Conservation (phyloP, 2,888 invertebrate genomes). For the Spilosoma lubricipeda region DNA sequence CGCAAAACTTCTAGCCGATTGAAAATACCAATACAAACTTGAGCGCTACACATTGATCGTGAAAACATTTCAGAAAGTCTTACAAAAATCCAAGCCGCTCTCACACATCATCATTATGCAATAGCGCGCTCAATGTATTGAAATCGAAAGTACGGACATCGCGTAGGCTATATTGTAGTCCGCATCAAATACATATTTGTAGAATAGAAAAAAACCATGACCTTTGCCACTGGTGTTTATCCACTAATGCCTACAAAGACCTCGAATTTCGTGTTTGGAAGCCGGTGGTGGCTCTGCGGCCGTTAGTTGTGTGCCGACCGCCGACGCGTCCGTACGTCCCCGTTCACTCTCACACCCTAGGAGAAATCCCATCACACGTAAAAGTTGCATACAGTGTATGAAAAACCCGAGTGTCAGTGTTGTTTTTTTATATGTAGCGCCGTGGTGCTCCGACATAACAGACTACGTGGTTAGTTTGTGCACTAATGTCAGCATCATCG, state of each 20-base stretch:
- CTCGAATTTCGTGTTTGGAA: slow-evolving; percentile 73
- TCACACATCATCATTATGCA: slow-evolving; percentile 35
- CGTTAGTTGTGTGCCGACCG: slow-evolving; percentile 75
- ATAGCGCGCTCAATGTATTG: slow-evolving; percentile 22
- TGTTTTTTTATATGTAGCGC: slow-evolving; percentile 61
- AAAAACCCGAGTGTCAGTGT: slow-evolving; percentile 52
- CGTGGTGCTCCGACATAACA: slow-evolving; percentile 53
- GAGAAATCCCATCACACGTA: slow-evolving; percentile 56
- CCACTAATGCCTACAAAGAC: slow-evolving; percentile 74
- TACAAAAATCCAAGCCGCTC: slow-evolving; percentile 17
- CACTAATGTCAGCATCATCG: slow-evolving; percentile 65
- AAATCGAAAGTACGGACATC: slow-evolving; percentile 15
- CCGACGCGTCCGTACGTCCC: slow-evolving; percentile 69
- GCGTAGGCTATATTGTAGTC: slow-evolving; percentile 33
- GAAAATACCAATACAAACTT: slow-evolving; percentile 37
- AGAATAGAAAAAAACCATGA: slow-evolving; percentile 66
- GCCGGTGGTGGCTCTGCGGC: slow-evolving; percentile 60
- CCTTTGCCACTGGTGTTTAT: slow-evolving; percentile 72
- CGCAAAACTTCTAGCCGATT: slow-evolving; percentile 38
- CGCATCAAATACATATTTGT: slow-evolving; percentile 37
- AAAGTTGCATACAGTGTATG: slow-evolving; percentile 61
- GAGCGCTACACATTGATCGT: slow-evolving; percentile 27
- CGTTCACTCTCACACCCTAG: slow-evolving; percentile 37
- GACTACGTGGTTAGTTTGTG: slow-evolving; percentile 61
- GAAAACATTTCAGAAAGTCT: slow-evolving; percentile 24